phyloP scores from a whole-genome alignment of 2,797 vertebrate species.

The Bradypodion ventrale region DNA sequence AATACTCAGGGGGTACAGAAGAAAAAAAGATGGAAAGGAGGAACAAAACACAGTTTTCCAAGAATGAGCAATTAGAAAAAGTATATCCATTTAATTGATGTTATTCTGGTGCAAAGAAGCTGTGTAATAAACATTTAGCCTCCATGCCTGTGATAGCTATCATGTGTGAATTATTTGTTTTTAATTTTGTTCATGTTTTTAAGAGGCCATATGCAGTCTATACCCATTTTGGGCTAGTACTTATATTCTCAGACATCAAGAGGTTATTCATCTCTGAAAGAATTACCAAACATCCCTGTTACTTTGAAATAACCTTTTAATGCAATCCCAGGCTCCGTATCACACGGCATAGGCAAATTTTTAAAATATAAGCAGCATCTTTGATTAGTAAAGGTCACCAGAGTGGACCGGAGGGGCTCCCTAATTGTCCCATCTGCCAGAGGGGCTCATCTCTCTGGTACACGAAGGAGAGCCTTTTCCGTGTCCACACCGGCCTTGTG shows the following conservation, averaged over 20 bases:
- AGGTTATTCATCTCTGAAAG: background rate
- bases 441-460: too few species aligned
- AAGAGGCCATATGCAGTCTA: background rate
- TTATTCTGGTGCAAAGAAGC: conserved; percentile 22
- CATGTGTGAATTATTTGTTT: background rate
- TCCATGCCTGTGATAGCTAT: conserved; percentile 18
- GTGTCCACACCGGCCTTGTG: too few species aligned
- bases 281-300: background rate
- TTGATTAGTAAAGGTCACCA: background rate
- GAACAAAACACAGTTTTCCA: conserved; percentile 19
- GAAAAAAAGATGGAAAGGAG: background rate
- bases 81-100: conserved; percentile 11
- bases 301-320: background rate
- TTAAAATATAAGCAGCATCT: background rate
- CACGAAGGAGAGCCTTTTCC: too few species aligned
- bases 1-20: background rate
- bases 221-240: too few species aligned
- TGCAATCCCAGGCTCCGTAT: background rate
- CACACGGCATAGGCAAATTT: background rate
- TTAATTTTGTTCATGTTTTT: too few species aligned
- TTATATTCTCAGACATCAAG: background rate
- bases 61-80: conserved; percentile 7
- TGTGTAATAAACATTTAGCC: background rate
- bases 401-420: too few species aligned
- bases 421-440: too few species aligned